phyloP scores from a whole-genome alignment of 2,113 vertebrate species.

The Odobenus rosmarus region DNA sequence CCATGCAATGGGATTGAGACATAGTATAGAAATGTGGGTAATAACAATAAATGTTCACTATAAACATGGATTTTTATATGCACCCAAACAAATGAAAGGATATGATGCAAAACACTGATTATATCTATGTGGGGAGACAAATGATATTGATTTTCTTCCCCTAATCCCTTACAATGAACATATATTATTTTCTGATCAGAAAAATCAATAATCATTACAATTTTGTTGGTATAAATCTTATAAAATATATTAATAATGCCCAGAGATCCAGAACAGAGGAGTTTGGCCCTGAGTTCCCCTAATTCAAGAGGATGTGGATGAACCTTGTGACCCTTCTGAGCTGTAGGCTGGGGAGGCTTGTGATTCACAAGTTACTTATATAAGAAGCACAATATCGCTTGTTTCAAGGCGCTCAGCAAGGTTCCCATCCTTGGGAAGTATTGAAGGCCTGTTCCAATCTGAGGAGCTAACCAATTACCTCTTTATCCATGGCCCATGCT shows the following conservation, averaged over 20 bases:
- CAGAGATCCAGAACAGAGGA: neutral
- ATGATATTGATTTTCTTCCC: neutral
- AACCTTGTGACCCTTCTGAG: neutral
- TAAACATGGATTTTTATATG: neutral
- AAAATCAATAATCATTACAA: slow-evolving; percentile 11
- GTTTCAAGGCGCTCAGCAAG: neutral
- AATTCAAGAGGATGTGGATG: neutral
- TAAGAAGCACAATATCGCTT: neutral
- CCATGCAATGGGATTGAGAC: neutral
- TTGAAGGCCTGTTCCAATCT: neutral
- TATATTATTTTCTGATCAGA: neutral
- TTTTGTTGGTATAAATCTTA: neutral
- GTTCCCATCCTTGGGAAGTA: slow-evolving; percentile 31
- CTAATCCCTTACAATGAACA: slow-evolving; percentile 15
- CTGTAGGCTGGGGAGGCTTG: neutral
- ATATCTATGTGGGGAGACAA: neutral
- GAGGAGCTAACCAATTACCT: slow-evolving; percentile 16
- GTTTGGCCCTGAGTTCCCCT: neutral
- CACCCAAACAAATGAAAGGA: neutral
- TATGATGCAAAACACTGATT: neutral
- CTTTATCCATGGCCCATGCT: neutral
- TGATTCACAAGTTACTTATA: neutral
- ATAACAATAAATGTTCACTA: neutral
- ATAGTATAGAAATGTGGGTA: neutral
- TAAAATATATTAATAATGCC: neutral